A percentile compares a stretch with the other conserved stretches of the same genome.
Conservation (phyloP, 2,113 vertebrate species). For the Xiphophorus couchianus region DNA sequence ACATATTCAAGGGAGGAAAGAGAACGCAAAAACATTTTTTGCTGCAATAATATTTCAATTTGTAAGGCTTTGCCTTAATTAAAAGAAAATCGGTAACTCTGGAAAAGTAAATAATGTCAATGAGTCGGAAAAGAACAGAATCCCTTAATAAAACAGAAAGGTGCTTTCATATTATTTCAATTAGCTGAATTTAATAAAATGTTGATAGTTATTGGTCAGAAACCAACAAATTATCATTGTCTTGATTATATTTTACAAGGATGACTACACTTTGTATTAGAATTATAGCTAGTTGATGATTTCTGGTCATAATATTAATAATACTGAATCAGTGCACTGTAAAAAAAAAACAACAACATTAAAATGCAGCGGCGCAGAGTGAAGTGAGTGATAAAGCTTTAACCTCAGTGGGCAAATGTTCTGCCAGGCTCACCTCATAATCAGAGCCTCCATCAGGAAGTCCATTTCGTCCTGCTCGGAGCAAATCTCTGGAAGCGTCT, state of each 20-base stretch:
- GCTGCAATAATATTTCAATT: no score
- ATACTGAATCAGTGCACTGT: background rate
- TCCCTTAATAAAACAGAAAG: no score
- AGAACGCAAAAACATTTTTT: no score
- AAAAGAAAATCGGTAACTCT: no score
- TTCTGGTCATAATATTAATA: background rate
- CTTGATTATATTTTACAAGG: background rate
- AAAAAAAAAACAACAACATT: background rate
- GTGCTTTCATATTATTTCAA: no score
- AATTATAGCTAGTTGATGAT: background rate
- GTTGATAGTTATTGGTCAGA: no score
- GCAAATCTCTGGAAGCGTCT: slow-evolving; percentile 94
- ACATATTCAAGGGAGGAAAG: no score
- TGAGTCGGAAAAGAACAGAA: no score
- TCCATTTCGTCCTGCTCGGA: slow-evolving; percentile 92
- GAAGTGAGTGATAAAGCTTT: background rate
- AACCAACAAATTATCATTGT: no score
- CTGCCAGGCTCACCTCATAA: slow-evolving; percentile 84
- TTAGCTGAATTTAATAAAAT: no score
- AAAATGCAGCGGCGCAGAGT: background rate
- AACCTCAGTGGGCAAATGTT: background rate
- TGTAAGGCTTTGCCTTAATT: no score
- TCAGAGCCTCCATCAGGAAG: slow-evolving; percentile 92
- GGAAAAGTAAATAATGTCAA: no score
- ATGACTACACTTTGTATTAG: background rate